Conservation (phyloP, 2,797 vertebrate genomes). For the Eupleurogrammus muticus region DNA sequence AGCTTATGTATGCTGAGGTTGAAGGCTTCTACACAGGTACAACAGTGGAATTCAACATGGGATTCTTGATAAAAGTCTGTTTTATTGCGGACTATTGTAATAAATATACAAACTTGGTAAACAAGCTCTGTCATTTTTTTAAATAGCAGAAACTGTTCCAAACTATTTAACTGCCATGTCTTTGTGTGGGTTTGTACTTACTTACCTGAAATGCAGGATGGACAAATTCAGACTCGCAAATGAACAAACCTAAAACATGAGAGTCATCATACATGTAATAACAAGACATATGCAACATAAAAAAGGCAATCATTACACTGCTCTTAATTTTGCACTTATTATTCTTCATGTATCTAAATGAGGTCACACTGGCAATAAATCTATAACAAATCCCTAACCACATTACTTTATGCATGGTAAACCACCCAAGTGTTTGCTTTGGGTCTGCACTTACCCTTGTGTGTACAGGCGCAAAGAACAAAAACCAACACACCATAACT, state of each 20-base stretch:
- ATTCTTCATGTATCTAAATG: not conserved
- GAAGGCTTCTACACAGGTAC: constrained; percentile 53
- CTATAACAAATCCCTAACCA: not conserved
- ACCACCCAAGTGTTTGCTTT: not conserved
- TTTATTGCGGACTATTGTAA: constrained; percentile 65
- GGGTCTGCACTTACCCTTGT: constrained; percentile 54
- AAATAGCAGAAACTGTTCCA: not conserved
- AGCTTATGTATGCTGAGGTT: constrained; percentile 64
- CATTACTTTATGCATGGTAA: not conserved
- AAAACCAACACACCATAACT: constrained; percentile 79
- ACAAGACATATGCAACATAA: not conserved
- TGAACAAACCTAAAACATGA: constrained; percentile 23
- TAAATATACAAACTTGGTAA: constrained; percentile 68
- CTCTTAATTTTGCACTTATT: not conserved
- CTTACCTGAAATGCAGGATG: constrained; percentile 39
- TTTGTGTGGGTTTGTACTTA: constrained; percentile 14
- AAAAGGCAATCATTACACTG: not conserved
- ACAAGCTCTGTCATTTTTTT: constrained; percentile 16
- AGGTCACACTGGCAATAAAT: too few relatives aligned
- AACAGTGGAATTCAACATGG: constrained; percentile 46
- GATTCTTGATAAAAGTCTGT: constrained; percentile 49
- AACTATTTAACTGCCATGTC: not conserved
- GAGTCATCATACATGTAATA: constrained; percentile 6
- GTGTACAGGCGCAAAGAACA: constrained; percentile 48
- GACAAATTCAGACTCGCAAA: constrained; percentile 10